These are phyloP conservation scores for Dolichoris vasculosae DNA, from an alignment of 1,140 invertebrate genomes.

Conservation along the genomic window DNA sequence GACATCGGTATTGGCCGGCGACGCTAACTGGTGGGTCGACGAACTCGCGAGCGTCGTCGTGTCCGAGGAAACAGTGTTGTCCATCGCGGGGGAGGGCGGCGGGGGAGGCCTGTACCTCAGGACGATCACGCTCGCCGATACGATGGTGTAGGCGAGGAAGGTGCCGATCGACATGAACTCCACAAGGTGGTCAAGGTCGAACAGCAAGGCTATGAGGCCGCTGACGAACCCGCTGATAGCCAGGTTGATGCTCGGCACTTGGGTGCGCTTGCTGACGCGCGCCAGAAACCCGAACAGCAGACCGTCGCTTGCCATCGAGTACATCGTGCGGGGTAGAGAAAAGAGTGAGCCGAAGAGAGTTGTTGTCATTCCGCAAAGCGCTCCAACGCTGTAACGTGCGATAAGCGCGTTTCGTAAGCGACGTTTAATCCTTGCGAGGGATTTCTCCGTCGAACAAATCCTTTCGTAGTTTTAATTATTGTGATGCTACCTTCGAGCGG, in stretches of 20 bases:
- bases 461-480: too few relatives aligned
- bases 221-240: conserved; percentile 86
- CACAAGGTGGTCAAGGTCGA: conserved; percentile 92
- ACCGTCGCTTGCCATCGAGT: conserved; percentile 92
- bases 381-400: conserved; percentile 80
- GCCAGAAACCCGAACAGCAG: conserved; percentile 88
- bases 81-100: conserved; percentile 57
- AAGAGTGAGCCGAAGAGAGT: conserved; percentile 90
- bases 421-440: too few relatives aligned
- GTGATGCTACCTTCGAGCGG: too few relatives aligned
- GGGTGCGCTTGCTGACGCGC: conserved; percentile 82
- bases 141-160: conserved; percentile 91
- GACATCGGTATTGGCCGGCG: conserved; percentile 44
- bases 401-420: too few relatives aligned
- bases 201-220: conserved; percentile 86
- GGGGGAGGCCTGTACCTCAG: conserved; percentile 84
- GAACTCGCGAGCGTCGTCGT: conserved; percentile 60
- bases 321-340: conserved; percentile 87
- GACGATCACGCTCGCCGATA: conserved; percentile 91
- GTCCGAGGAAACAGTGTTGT: conserved; percentile 58
- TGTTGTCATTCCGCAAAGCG: conserved; percentile 92
- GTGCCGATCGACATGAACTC: conserved; percentile 97
- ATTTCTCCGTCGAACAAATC: too few relatives aligned
- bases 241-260: conserved; percentile 88
- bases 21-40: conserved; percentile 60